phyloP scores from a whole-genome alignment of 1,140 invertebrate species.

The Microplitis demolitor region DNA sequence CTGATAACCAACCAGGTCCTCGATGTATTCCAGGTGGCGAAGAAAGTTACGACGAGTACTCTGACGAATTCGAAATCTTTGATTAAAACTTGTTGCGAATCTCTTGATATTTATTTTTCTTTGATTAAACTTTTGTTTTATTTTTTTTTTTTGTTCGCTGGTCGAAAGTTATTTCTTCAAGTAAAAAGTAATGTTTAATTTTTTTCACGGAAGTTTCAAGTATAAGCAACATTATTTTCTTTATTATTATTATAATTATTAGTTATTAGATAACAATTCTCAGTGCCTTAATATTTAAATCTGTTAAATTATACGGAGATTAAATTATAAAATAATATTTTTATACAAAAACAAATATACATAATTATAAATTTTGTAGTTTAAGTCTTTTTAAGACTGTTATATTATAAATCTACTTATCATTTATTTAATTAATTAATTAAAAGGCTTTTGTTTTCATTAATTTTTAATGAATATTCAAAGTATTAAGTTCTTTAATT shows the following conservation, averaged over 20 bases:
- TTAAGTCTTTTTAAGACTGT: too few species aligned
- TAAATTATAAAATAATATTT: neutral
- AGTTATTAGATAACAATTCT: neutral
- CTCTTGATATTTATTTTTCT: neutral
- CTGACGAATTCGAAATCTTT: slow-evolving; percentile 12
- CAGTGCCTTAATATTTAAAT: neutral
- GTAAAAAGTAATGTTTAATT: neutral
- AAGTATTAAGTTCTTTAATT: too few species aligned
- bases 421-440: too few species aligned
- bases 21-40: slow-evolving; percentile 7
- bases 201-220: neutral
- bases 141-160: neutral
- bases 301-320: neutral
- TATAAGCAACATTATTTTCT: neutral
- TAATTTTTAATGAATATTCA: too few species aligned
- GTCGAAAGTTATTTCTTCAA: neutral
- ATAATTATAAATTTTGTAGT: neutral
- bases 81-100: neutral
- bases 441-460: too few species aligned
- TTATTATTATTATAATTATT: neutral
- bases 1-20: neutral
- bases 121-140: neutral
- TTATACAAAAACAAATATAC: neutral
- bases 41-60: slow-evolving; percentile 21
- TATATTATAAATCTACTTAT: too few species aligned